Conservation (phyloP, 1,140 invertebrate species). For the Lethrus apterus region DNA sequence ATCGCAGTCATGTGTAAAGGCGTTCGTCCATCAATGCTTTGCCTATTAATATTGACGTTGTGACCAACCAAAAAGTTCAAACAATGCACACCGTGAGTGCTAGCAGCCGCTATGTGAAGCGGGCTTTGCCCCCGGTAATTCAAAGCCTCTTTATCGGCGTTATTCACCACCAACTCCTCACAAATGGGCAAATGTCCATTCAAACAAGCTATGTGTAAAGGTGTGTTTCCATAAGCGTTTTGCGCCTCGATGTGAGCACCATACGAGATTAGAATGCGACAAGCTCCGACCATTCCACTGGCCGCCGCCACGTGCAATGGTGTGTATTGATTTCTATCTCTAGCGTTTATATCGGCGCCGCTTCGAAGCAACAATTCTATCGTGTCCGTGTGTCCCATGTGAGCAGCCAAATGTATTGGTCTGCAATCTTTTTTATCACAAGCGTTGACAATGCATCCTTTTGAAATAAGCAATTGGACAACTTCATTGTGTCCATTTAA, state of each 20-base stretch:
- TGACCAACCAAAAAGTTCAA: conserved; percentile 49
- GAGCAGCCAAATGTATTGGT: conserved; percentile 87
- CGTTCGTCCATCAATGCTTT: conserved; percentile 54
- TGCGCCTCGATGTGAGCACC: conserved; percentile 52
- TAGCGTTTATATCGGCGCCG: conserved; percentile 72
- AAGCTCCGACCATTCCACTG: conserved; percentile 40
- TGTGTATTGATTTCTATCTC: conserved; percentile 42
- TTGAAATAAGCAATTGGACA: conserved; percentile 46
- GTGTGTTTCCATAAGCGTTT: conserved; percentile 54
- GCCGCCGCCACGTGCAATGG: conserved; percentile 60
- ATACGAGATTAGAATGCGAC: conserved; percentile 45
- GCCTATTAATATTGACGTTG: conserved; percentile 50
- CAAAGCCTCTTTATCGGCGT: conserved; percentile 42
- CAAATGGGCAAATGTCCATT: conserved; percentile 52
- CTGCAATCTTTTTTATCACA: conserved; percentile 57
- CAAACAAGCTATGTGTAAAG: conserved; percentile 56
- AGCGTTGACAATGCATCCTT: conserved; percentile 53
- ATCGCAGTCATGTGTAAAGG: conserved; percentile 60
- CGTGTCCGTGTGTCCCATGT: conserved; percentile 91
- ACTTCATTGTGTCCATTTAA: conserved; percentile 55
- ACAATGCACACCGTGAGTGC: conserved; percentile 55
- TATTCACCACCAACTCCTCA: conserved; percentile 44
- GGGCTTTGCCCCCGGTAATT: conserved; percentile 51
- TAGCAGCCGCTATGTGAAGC: conserved; percentile 57
- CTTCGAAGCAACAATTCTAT: conserved; percentile 83